A percentile compares a stretch with the other conserved stretches of the same genome.
Conservation (phyloP, 2,113 vertebrate species). For the Solea senegalensis region DNA sequence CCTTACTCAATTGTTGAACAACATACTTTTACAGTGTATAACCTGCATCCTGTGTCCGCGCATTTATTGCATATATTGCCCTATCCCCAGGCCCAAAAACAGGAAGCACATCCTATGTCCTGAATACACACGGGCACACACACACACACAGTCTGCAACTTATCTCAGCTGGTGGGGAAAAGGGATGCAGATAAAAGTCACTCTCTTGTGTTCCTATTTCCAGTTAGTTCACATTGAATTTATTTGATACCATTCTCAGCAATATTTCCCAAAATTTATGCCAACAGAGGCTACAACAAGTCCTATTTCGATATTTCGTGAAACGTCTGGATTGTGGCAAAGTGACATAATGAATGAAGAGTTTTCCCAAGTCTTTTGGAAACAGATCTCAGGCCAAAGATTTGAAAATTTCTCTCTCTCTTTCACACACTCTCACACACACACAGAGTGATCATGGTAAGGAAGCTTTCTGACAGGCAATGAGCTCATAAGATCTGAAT, state of each 20-base stretch:
- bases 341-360: slow-evolving; percentile 37
- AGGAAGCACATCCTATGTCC: slow-evolving; percentile 70
- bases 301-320: not conserved
- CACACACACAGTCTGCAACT: slow-evolving; percentile 23
- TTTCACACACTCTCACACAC: slow-evolving; percentile 28
- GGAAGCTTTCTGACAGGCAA: slow-evolving; percentile 64
- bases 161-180: slow-evolving; percentile 56
- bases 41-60: not conserved
- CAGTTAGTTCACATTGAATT: slow-evolving; percentile 58
- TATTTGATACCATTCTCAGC: too few relatives aligned
- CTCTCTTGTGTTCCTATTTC: slow-evolving; percentile 29
- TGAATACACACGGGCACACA: slow-evolving; percentile 28
- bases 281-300: too few relatives aligned
- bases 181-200: slow-evolving; percentile 16
- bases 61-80: slow-evolving; percentile 7
- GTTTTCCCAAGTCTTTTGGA: slow-evolving; percentile 42
- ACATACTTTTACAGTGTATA: not conserved
- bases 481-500: slow-evolving; percentile 79
- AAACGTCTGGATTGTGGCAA: slow-evolving; percentile 19
- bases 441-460: slow-evolving; percentile 33
- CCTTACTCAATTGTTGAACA: not conserved
- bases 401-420: slow-evolving; percentile 6
- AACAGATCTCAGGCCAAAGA: slow-evolving; percentile 40
- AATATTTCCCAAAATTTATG: too few relatives aligned
- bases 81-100: slow-evolving; percentile 44